Evolutionary conservation across 2,113 vertebrate genomes (phyloP), one percentile per base, ranked within the genome.

Genomic region (Aphyosemion australe): DNA sequence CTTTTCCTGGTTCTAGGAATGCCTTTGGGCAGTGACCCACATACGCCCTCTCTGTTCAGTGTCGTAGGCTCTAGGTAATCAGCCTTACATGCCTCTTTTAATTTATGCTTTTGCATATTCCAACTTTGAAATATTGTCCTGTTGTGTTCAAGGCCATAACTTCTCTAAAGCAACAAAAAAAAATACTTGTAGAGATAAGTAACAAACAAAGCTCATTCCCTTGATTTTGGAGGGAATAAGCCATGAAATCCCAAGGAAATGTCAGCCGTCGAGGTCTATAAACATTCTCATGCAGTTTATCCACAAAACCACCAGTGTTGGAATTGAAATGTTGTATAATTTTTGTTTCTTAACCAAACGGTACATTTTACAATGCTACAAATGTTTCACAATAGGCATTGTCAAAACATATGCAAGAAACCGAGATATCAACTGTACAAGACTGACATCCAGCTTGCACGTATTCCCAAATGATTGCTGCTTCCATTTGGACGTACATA

Each of bases 351-450:
- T 63, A 42, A 37, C 49, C 26, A 67, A 73, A 79, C 31, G 26
- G 19, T 59, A 61, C 48, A 76, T 55, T 70, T 74, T 79, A 76
- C 26, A 62, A 50, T 47, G 13, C 41, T 72, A 47, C 52, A 56
- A 39, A 52, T 47, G 12, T 76, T 84, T 84, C 68, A 76, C 61
- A 80, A 81, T 73, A 39, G 58, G 77, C 69, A 45, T 72, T 84
- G 65, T 84, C 68, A 72, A 54, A 65, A 56, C 56, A 72, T 69
- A 61, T 51, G 70, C 48, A 80, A 50, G 53, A 61, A 76, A 71
- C 46, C 43, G 55, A 16, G 13, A 80, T 54, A 55, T 54, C 37
- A 51, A 57, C 13, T 76, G 74, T 63, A 69, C 68, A 78, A 45
- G 69, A 86, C 39, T 63, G 26, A 80, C 60, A 69, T 58, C 41